These are phyloP conservation scores for Nomada fabriciana DNA, from an alignment of 2,888 invertebrate genomes.

Conservation along the genomic window DNA sequence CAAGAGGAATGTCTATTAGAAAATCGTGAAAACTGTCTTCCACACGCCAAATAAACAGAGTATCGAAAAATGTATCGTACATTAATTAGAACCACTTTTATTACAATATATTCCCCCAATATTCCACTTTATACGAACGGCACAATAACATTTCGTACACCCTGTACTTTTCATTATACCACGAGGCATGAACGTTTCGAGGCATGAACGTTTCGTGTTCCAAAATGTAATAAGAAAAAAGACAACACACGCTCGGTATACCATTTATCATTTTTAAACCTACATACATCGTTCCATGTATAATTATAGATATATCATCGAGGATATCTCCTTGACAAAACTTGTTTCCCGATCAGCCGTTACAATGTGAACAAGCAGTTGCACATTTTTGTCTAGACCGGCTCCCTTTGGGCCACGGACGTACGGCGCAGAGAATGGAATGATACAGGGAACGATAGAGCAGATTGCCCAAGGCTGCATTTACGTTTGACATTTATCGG, in stretches of 20 bases:
- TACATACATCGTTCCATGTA: background rate
- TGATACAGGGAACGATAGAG: slow-evolving; percentile 55
- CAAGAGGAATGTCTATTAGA: no score
- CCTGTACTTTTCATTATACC: no score
- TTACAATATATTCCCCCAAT: no score
- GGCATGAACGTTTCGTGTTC: background rate
- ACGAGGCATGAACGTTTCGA: background rate
- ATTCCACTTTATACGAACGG: no score
- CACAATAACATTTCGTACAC: background rate
- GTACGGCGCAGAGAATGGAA: slow-evolving; percentile 47
- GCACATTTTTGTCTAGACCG: background rate
- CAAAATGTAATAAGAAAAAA: background rate
- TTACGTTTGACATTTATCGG: slow-evolving; percentile 73
- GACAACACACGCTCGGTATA: background rate
- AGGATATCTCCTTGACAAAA: slow-evolving; percentile 37
- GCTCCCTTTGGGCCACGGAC: slow-evolving; percentile 19
- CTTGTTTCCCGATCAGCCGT: slow-evolving; percentile 21
- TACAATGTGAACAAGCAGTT: background rate
- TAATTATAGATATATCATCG: slow-evolving; percentile 25
- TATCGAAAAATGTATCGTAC: no score
- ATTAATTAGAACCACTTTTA: no score
- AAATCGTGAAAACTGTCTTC: no score
- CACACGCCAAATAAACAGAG: no score
- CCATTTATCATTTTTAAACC: slow-evolving; percentile 13
- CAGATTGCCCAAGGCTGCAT: slow-evolving; percentile 68